Conservation (phyloP, 2,113 vertebrate species). For the Ranitomeya imitator region DNA sequence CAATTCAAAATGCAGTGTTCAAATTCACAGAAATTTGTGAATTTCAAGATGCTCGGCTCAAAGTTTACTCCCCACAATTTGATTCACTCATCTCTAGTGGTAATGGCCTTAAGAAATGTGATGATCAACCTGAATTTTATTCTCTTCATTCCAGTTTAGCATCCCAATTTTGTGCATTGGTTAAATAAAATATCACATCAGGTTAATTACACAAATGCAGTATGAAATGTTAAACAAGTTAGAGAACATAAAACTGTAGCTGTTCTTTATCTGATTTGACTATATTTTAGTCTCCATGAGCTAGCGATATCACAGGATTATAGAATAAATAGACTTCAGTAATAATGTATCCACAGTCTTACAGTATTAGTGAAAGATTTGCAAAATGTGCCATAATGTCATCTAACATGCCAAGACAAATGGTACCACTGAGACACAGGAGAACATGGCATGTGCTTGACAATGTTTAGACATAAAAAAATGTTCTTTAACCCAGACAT, state of each 20-base stretch:
- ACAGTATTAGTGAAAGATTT: neutral
- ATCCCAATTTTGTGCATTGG: too few species aligned
- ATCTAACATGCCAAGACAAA: conserved; percentile 11
- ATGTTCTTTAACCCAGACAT: conserved; percentile 30
- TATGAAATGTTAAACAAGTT: neutral
- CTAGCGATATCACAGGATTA: neutral
- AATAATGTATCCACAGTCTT: conserved; percentile 11
- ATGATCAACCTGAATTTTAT: too few species aligned
- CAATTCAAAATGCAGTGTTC: too few species aligned
- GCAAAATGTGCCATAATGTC: conserved; percentile 8
- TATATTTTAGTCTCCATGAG: neutral
- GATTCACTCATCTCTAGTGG: too few species aligned
- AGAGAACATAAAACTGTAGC: neutral
- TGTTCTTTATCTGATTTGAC: neutral
- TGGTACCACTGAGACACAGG: conserved; percentile 12
- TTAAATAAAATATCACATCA: neutral
- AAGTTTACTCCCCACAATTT: too few species aligned
- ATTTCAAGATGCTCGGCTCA: too few species aligned
- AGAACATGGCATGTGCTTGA: conserved; percentile 7
- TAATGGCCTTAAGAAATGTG: too few species aligned
- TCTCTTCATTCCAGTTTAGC: too few species aligned
- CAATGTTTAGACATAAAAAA: conserved; percentile 20
- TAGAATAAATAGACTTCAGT: neutral
- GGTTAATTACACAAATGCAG: too few species aligned
- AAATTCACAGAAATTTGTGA: too few species aligned